A percentile compares a stretch with the other conserved stretches of the same genome.
Evolutionary conservation across 1,140 invertebrate species (phyloP).

Genomic region (Meloidogyne floridensis): DNA sequence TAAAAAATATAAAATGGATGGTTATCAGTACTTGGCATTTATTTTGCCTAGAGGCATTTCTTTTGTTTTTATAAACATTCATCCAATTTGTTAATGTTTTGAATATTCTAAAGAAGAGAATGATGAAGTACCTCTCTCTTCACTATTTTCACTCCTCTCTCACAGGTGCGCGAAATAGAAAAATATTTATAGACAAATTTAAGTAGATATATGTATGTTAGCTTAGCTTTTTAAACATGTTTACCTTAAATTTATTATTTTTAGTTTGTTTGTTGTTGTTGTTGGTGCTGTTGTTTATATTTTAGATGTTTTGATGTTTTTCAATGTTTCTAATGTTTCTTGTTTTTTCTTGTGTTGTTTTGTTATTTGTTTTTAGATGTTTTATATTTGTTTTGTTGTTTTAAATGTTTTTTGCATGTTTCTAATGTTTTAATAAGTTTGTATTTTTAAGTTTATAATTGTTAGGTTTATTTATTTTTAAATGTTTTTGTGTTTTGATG

Average conservation of each 20-base stretch:
- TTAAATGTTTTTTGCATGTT: too few species aligned
- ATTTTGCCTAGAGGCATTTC: not conserved
- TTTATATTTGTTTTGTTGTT: too few species aligned
- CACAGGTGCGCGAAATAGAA: constrained; percentile 1
- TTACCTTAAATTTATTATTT: not conserved
- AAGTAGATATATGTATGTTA: not conserved
- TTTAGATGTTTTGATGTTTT: too few species aligned
- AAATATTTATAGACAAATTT: constrained; percentile 1
- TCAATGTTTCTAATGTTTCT: too few species aligned
- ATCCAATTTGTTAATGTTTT: constrained; percentile 8
- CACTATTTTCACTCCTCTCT: not conserved
- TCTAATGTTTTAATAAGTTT: too few species aligned
- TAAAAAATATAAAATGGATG: not conserved
- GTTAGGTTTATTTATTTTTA: too few species aligned
- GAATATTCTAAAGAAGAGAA: not conserved
- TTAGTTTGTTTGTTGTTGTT: not conserved
- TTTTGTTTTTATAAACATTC: not conserved
- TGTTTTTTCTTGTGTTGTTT: too few species aligned
- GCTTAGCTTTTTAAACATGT: not conserved
- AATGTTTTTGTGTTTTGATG: too few species aligned
- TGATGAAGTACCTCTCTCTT: not conserved
- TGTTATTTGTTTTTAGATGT: too few species aligned
- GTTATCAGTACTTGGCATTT: not conserved
- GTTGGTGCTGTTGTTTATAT: too few species aligned
- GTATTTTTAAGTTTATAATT: too few species aligned